Base-by-base conservation (phyloP, 1,140 invertebrate genomes). In the Hycleus cichorii region DNA sequence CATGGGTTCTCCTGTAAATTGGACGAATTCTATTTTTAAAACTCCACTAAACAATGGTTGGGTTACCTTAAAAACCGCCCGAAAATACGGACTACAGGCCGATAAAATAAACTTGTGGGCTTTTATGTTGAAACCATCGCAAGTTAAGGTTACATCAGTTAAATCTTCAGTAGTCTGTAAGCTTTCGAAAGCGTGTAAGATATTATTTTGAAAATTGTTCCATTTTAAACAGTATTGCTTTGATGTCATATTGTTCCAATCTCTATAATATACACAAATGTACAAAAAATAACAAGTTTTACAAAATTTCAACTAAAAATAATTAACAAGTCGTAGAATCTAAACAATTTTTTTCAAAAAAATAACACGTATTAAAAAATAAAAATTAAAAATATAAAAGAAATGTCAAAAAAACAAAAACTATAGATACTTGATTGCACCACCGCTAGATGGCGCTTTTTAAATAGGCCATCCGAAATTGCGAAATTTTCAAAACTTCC, bases 1-100 rank as follows among this genome's bases (percentile, higher is more conserved):
- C 88, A 91, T 8, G 88, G 89, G 76, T 89, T 90, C 74, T 89
- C 87, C 80, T 82, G 61, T 57, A 51, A 47, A 49, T 46, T 48
- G 38, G 38, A 7, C 47, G 4, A 40, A 46, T 9, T 42, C 24
- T 24, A 38, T 42, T 44, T 53, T 6, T 42, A 51, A 42, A 54
- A 32, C 8, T 12, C 6, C 11, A 45, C 7, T 26, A 44, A 32
- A 47, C 8, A 26, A 11, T n/a, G 12, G 10, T 0, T 43, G 11
- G 11, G 40, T 51, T 69, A 77, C 76, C 67, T 74, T 74, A 63
- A 77, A 77, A 38, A 76, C 70, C 25, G 71, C 72, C 47, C 71
- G 67, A 63, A 80, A 80, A 58, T 78, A 80, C 4, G 75, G 73
- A 60, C 77, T 79, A 57, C 77, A 80, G 12, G 77, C 77, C 6